Evolutionary conservation across 2,113 vertebrate species (phyloP).

Genomic region (Tamias sibiricus): DNA sequence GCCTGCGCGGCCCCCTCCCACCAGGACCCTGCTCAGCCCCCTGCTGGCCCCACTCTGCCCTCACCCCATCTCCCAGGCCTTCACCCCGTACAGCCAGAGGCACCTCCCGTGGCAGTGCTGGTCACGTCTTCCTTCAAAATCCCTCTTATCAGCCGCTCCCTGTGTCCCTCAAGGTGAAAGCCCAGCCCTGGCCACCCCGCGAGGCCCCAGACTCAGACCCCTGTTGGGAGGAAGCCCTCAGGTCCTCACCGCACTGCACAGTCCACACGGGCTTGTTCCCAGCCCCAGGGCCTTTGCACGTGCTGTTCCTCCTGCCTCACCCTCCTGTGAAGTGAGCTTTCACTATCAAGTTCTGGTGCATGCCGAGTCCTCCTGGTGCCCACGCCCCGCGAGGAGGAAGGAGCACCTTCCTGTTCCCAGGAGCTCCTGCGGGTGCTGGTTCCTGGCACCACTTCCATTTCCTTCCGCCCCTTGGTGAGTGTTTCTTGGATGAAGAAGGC

Average conservation of each 20-base stretch:
- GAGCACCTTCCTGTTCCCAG: fast-evolving
- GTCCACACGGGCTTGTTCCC: fast-evolving
- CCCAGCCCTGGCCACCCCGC: fast-evolving
- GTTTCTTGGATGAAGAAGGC: fast-evolving
- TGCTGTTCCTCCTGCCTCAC: background rate
- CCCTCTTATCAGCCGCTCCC: too few relatives aligned
- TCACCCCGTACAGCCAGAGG: background rate
- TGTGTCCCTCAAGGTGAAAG: background rate
- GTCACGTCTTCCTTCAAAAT: background rate
- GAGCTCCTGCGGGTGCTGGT: fast-evolving
- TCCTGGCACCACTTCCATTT: fast-evolving
- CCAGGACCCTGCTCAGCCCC: background rate
- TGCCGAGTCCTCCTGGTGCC: too few relatives aligned
- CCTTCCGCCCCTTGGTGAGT: background rate
- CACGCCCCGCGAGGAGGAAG: fast-evolving
- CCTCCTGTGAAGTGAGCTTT: background rate
- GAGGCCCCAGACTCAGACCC: background rate
- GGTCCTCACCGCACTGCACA: fast-evolving
- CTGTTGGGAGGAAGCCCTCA: too few relatives aligned
- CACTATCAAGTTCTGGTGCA: too few relatives aligned
- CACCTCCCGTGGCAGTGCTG: background rate
- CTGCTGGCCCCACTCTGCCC: background rate
- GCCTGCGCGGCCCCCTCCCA: background rate
- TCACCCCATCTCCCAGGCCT: background rate
- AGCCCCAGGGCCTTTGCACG: background rate